Percentiles rank a stretch among this genome's conserved stretches.
These are phyloP conservation scores for Hassar affinis DNA, from an alignment of 2,113 vertebrate species.

Conservation along the genomic window DNA sequence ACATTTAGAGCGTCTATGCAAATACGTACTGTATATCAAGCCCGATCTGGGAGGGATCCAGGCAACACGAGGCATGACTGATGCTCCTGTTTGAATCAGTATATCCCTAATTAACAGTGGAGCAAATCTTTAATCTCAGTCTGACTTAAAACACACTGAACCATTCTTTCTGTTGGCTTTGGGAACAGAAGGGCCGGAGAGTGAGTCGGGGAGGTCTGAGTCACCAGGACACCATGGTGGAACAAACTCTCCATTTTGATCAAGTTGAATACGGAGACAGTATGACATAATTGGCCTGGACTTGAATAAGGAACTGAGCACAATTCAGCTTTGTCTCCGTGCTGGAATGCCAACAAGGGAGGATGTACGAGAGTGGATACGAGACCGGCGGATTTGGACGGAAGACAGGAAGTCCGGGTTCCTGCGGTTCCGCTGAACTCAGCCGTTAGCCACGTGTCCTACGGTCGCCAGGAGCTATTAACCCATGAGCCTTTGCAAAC, in stretches of 20 bases:
- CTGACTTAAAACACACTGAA: background rate
- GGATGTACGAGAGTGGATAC: slow-evolving; percentile 46
- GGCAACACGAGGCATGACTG: background rate
- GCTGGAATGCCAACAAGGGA: slow-evolving; percentile 43
- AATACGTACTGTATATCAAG: background rate
- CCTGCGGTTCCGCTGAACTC: slow-evolving; percentile 58
- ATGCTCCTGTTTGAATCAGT: background rate
- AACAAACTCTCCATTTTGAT: slow-evolving; percentile 48
- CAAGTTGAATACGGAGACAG: slow-evolving; percentile 35
- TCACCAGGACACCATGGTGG: slow-evolving; percentile 15
- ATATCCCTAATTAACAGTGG: background rate
- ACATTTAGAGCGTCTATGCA: background rate
- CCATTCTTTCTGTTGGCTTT: background rate
- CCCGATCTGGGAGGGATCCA: background rate
- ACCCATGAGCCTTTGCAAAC: slow-evolving; percentile 60
- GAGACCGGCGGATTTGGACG: slow-evolving; percentile 25
- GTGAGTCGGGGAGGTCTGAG: slow-evolving; percentile 25
- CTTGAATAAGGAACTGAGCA: slow-evolving; percentile 44
- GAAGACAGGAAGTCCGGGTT: slow-evolving; percentile 52
- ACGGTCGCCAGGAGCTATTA: slow-evolving; percentile 66
- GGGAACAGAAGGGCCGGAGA: background rate
- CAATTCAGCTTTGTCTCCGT: slow-evolving; percentile 51
- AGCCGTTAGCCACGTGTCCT: slow-evolving; percentile 58
- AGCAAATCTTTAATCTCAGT: background rate
- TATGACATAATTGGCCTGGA: slow-evolving; percentile 45